Base-by-base conservation (phyloP, 2,888 invertebrate species). In the Drosophila testacea region DNA sequence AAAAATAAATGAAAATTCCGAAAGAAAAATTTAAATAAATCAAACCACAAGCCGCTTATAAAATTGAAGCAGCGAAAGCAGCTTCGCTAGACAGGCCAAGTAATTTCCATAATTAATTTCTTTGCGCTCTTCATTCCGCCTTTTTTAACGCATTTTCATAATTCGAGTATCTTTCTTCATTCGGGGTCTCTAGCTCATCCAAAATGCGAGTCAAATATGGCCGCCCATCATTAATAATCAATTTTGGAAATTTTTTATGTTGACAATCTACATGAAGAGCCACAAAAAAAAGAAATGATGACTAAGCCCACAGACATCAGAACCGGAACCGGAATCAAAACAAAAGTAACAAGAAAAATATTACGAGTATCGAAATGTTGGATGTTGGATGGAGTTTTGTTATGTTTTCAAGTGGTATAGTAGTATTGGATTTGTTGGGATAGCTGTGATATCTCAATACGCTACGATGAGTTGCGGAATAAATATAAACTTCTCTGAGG, bases 31-130 rank as follows among this genome's bases (percentile, higher is more conserved):
- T 76, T 85, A 80, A 80, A 88, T 83, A 83, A 83, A 88, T 83
- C 88, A 83, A 83, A 83, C 88, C 83, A 65, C 88, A 83, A 83
- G 83, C 88, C 67, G 86, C 83, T 88, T 88, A 83, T 13, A 10
- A 38, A 7, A n/a, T 22, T 36, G 16, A 9, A 32, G 7, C 6
- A 27, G 38, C 28, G 22, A 22, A 10, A 16, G 44, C 7, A 42
- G 48, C 16, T 46, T 50, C 34, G 50, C 39, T 46, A 67, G 76
- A 70, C 73, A 47, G 68, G 42, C 77, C 84, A 79, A 86, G 88
- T 88, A 87, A 91, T 91, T 90, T 91, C 89, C 90, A 90, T 91
- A 91, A 91, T 91, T 91, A 91, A 91, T 91, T 91, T 90, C 83
- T 79, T 81, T 71, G 72, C 85, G 69, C 75, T 70, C 79, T 74